Percentiles rank a stretch among this genome's conserved stretches.
phyloP scores from a whole-genome alignment of 2,888 invertebrate species.

The Caenorhabditis doughertyi region DNA sequence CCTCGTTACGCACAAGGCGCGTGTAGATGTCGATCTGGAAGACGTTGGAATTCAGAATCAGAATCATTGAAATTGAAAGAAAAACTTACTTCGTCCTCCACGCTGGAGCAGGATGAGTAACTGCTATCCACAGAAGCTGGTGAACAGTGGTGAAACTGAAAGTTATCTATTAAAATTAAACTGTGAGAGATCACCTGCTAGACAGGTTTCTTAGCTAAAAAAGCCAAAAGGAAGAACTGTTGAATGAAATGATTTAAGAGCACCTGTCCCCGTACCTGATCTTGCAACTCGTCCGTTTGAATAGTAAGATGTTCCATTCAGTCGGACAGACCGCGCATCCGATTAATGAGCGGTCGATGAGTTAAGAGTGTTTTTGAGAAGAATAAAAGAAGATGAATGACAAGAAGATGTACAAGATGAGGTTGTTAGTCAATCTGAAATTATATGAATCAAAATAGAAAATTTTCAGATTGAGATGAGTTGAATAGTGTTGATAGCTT shows the following conservation, averaged over 20 bases:
- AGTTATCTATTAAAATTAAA: neutral
- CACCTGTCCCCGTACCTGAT: constrained; percentile 52
- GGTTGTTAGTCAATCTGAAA: constrained; percentile 39
- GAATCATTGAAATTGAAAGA: neutral
- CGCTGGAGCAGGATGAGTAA: constrained; percentile 45
- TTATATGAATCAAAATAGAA: neutral
- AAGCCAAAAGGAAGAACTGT: constrained; percentile 8
- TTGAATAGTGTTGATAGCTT: neutral
- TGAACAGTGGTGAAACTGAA: constrained; percentile 29
- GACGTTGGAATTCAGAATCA: neutral
- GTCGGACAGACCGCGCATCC: constrained; percentile 52
- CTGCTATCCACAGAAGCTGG: constrained; percentile 42
- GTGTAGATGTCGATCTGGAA: constrained; percentile 45
- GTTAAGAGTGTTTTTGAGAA: neutral
- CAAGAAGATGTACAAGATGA: too few relatives aligned
- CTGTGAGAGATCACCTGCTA: constrained; percentile 30
- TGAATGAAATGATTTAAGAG: constrained; percentile 3
- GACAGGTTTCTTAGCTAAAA: neutral
- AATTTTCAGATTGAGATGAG: neutral
- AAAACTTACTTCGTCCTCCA: constrained; percentile 50
- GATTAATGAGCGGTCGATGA: constrained; percentile 31
- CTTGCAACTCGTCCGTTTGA: constrained; percentile 49
- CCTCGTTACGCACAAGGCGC: constrained; percentile 50
- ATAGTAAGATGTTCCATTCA: constrained; percentile 60
- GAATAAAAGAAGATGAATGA: constrained; percentile 11